Percentiles rank a stretch among this genome's conserved stretches.
Conservation (phyloP, 2,888 invertebrate species). For the Drosophila merina region DNA sequence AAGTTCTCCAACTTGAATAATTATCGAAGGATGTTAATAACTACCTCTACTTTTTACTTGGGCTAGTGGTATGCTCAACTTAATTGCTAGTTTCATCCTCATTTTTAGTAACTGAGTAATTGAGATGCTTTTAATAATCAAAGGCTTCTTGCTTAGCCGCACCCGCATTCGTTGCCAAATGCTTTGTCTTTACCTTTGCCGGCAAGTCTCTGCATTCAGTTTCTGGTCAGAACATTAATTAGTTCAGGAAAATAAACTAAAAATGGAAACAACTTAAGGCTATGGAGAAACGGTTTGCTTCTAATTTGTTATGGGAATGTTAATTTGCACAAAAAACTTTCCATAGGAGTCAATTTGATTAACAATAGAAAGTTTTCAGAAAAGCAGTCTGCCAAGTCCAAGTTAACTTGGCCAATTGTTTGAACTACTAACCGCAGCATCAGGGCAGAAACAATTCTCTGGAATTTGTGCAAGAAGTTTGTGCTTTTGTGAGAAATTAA, state of each 20-base stretch:
- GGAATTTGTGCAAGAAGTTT: constrained; percentile 49
- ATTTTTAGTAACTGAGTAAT: constrained; percentile 31
- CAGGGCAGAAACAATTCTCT: constrained; percentile 33
- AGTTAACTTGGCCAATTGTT: constrained; percentile 61
- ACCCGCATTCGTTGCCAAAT: constrained; percentile 5
- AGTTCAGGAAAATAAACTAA: constrained; percentile 43
- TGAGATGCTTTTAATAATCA: constrained; percentile 26
- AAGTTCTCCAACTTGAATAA: too few relatives aligned
- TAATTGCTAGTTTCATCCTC: constrained; percentile 50
- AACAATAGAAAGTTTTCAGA: constrained; percentile 60
- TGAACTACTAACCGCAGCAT: constrained; percentile 33
- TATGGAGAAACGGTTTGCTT: constrained; percentile 6
- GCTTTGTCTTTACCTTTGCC: constrained; percentile 6
- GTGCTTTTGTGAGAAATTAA: constrained; percentile 51
- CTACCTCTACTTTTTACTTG: too few relatives aligned
- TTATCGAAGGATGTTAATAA: too few relatives aligned
- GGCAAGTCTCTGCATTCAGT: constrained; percentile 18
- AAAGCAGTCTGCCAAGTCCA: constrained; percentile 46
- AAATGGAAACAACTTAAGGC: constrained; percentile 7
- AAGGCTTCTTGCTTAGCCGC: not conserved
- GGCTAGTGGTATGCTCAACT: constrained; percentile 10
- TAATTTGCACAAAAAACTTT: constrained; percentile 59
- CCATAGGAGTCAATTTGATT: constrained; percentile 60
- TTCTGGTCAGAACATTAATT: constrained; percentile 54
- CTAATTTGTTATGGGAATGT: constrained; percentile 49